A percentile compares a stretch with the other conserved stretches of the same genome.
phyloP scores from a whole-genome alignment of 1,140 invertebrate genomes.

The Telenomus remus region DNA sequence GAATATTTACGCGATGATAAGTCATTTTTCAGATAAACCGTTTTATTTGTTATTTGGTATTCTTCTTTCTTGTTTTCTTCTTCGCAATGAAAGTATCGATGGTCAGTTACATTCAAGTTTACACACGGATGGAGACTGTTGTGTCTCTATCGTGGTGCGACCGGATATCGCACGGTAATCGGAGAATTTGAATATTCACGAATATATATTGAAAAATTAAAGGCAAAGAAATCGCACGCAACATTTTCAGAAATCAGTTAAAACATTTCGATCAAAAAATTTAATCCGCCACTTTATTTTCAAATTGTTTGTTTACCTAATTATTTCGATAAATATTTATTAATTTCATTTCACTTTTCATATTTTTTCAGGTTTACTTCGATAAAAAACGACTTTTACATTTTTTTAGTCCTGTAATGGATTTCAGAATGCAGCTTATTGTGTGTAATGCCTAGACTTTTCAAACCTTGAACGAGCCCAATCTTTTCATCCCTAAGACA shows the following conservation, averaged over 20 bases:
- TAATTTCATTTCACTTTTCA: no score
- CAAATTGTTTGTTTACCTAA: slow-evolving; percentile 5
- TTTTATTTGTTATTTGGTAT: slow-evolving; percentile 17
- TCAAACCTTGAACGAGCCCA: slow-evolving; percentile 62
- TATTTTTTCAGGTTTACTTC: no score
- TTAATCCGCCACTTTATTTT: neutral
- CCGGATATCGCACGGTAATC: slow-evolving; percentile 58
- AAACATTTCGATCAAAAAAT: slow-evolving; percentile 18
- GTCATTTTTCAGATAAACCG: slow-evolving; percentile 66
- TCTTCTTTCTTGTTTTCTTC: slow-evolving; percentile 16
- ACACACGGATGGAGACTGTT: slow-evolving; percentile 57
- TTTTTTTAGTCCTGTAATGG: no score
- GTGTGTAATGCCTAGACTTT: slow-evolving; percentile 62
- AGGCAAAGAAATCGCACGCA: slow-evolving; percentile 36
- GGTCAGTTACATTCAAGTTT: slow-evolving; percentile 35
- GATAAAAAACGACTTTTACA: neutral
- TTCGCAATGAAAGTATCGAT: slow-evolving; percentile 28
- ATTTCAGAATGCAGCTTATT: slow-evolving; percentile 20
- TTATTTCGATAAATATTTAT: slow-evolving; percentile 9
- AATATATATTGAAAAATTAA: slow-evolving; percentile 31
- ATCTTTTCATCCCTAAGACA: slow-evolving; percentile 49
- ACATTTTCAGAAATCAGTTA: slow-evolving; percentile 43
- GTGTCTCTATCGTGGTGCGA: slow-evolving; percentile 59
- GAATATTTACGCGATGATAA: slow-evolving; percentile 60
- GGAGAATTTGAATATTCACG: slow-evolving; percentile 42